Evolutionary conservation across 2,797 vertebrate species (phyloP), one percentile per base, ranked within the genome.

Genomic region (Pristis pectinata): DNA sequence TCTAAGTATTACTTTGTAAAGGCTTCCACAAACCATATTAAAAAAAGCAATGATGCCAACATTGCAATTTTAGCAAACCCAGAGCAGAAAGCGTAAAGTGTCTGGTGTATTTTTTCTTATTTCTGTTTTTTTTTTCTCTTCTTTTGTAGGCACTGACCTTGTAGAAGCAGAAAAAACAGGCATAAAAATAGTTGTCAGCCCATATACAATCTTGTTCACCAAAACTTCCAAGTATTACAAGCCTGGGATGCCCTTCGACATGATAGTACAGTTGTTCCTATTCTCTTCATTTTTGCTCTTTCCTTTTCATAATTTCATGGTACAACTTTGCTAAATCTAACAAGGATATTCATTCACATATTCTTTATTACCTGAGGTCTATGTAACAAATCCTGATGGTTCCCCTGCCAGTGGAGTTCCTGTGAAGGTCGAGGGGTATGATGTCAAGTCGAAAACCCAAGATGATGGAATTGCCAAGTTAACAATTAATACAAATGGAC

Each of bases 161-260:
- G 97, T 97, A 82, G 96, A 97, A 94, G 95, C 96, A 0, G 97
- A 97, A 70, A 94, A 30, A 30, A 37, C 13, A 0, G 96, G 95
- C 95, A 97, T 97, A 95, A 95, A 0, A n/a, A 97, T 97, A 9
- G 97, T 97, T 56, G 96, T 95, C 0, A 97, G 97, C 15, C 97
- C 97, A 0, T 97, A 97, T 95, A 95, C 95, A 95, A 96, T 97
- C 95, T 96, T 96, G 95, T 97, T 97, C 96, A 97, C 96, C 44
- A 97, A 59, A 96, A 97, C 97, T 0, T 96, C 97, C 95, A 96
- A 95, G 95, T 97, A 95, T 96, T 97, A 97, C 96, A 97, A 97
- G 82, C 97, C 97, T 0, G 97, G 96, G 93, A 97, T 97, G 96
- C 96, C 97, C 94, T 97, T 97, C 0, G 96, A 97, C 77, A 95